These are phyloP conservation scores for Labeo catla DNA, from an alignment of 2,113 vertebrate species.

Conservation along the genomic window DNA sequence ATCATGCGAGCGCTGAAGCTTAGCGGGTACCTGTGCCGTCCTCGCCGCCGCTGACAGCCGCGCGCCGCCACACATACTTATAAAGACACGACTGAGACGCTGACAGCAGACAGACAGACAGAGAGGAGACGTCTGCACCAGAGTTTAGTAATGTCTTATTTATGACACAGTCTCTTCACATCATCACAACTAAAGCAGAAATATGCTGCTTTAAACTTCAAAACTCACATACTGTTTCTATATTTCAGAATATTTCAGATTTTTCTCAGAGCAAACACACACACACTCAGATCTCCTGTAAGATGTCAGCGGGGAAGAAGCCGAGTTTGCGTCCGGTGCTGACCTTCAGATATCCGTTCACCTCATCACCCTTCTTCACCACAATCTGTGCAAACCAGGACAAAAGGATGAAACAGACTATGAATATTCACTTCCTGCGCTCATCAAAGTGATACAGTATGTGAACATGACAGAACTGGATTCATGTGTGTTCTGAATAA, in stretches of 20 bases:
- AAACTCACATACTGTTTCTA: neutral
- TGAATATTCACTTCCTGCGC: neutral
- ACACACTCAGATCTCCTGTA: constrained; percentile 81
- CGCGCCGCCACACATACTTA: neutral
- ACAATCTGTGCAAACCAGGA: constrained; percentile 80
- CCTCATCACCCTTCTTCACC: constrained; percentile 93
- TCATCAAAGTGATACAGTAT: too few relatives aligned
- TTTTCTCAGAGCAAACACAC: too few relatives aligned
- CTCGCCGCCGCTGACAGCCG: constrained; percentile 63
- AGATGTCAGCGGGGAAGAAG: constrained; percentile 88
- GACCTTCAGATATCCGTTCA: constrained; percentile 90
- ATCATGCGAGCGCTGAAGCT: constrained; percentile 69
- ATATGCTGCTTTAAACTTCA: too few relatives aligned
- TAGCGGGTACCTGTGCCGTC: constrained; percentile 63
- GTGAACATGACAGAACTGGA: too few relatives aligned
- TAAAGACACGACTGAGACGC: neutral
- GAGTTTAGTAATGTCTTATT: too few relatives aligned
- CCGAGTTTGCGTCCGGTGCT: constrained; percentile 93
- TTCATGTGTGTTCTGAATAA: too few relatives aligned
- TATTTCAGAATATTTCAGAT: too few relatives aligned
- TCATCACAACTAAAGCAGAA: too few relatives aligned
- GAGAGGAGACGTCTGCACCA: neutral
- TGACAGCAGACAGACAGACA: constrained; percentile 40
- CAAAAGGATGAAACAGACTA: neutral
- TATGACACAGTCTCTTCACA: too few relatives aligned